Base-by-base conservation (phyloP, 2,113 vertebrate species). In the Odobenus rosmarus region DNA sequence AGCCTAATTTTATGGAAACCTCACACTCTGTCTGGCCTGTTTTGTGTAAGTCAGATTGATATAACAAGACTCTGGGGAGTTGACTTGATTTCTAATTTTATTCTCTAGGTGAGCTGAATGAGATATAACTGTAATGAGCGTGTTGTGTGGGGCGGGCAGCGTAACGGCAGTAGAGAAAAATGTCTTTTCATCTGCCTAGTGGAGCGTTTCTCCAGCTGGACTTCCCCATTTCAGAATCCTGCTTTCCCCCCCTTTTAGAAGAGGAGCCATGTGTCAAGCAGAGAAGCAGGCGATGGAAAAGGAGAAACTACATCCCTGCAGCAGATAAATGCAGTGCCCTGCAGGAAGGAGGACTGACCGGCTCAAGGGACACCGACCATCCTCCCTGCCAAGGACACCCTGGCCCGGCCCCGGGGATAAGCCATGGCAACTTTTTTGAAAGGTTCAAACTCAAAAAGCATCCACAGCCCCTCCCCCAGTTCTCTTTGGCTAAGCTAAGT, bases 11-110 rank as follows among this genome's bases (percentile, higher is more conserved):
- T 98, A 97, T 97, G 98, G 94, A 98, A 93, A 98, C 95, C 98
- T 98, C 31, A 91, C 98, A 51, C 97, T 98, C 97, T 98, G 96
- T 97, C 84, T 98, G 69, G 97, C 96, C 98, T 98, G 97, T 98
- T 98, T 97, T 98, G 76, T 97, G 97, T 33, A 72, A 96, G 98
- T 97, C 97, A 95, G 89, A 98, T 98, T 97, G 98, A 98, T 98
- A 98, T 98, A 99, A 98, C 98, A 97, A 98, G 98, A 96, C 98
- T 98, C 98, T 84, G 3, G 98, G 98, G 98, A 98, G 92, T 77
- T 49, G 57, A 96, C 92, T 79, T 97, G 98, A 84, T 98, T 97
- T 98, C 98, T 98, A 95, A 98, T 98, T 98, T 98, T 98, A 98
- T 97, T 98, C 98, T 98, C 96, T 21, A 92, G 98, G 97, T 96